phyloP scores from a whole-genome alignment of 2,113 vertebrate species.

The Corapipo altera region DNA sequence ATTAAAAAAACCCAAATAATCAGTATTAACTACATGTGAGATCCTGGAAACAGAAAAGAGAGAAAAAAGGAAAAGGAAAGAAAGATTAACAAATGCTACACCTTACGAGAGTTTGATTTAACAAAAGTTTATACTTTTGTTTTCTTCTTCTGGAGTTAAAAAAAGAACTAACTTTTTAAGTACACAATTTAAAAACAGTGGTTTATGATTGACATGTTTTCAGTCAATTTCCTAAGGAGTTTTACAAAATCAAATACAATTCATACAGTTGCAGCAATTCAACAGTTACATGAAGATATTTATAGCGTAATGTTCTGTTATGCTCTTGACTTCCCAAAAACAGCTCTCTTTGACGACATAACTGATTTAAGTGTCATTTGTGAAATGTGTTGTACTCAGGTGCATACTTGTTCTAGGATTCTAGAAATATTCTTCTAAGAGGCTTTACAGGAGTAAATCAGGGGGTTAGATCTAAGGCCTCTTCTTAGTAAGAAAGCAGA shows the following conservation, averaged over 20 bases:
- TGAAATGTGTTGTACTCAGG: not conserved
- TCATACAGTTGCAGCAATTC: not conserved
- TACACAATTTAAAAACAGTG: not conserved
- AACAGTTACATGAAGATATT: not conserved
- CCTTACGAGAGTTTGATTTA: not conserved
- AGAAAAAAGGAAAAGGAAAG: not conserved
- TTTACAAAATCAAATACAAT: slow-evolving; percentile 1
- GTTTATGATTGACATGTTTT: not conserved
- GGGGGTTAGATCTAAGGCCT: not conserved
- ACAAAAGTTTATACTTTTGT: not conserved
- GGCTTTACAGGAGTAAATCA: not conserved
- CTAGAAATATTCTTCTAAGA: not conserved
- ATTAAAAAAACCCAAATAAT: not conserved
- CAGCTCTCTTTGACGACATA: not conserved
- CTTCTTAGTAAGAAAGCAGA: not conserved
- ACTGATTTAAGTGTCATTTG: not conserved
- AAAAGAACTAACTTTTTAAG: not conserved
- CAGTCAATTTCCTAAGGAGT: not conserved
- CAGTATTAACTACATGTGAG: not conserved
- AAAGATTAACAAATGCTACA: not conserved
- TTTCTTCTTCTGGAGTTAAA: not conserved
- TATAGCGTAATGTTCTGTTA: not conserved
- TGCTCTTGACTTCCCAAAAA: not conserved
- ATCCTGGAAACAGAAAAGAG: not conserved
- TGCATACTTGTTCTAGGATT: not conserved